phyloP scores from a whole-genome alignment of 2,113 vertebrate species.

The Ellobius talpinus region DNA sequence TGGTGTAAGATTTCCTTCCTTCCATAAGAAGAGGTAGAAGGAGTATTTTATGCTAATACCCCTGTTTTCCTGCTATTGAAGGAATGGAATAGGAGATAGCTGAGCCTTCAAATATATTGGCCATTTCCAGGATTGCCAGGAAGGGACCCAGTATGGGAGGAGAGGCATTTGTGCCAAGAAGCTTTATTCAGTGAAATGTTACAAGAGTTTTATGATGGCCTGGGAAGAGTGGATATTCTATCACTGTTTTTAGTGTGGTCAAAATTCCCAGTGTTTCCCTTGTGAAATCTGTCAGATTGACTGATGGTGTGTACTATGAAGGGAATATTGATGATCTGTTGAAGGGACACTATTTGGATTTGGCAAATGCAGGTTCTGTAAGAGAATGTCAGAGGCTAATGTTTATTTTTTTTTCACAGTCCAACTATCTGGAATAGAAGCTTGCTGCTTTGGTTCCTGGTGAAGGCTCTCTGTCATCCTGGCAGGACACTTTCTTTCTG shows the following conservation, averaged over 20 bases:
- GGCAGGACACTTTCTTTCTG: not conserved
- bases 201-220: conserved; percentile 3
- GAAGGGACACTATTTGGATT: not conserved
- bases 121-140: not conserved
- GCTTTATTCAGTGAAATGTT: conserved; percentile 4
- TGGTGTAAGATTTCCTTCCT: not conserved
- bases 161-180: not conserved
- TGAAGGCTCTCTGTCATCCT: not conserved
- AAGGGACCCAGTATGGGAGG: not conserved
- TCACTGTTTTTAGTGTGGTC: not conserved
- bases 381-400: not conserved
- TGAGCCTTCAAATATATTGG: not conserved
- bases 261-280: not conserved
- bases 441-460: not conserved
- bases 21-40: not conserved
- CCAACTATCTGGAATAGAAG: not conserved
- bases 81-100: not conserved
- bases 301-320: not conserved
- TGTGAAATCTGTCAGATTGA: conserved; percentile 5
- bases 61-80: not conserved
- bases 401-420: not conserved
- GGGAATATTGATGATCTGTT: not conserved
- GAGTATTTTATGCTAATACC: not conserved
- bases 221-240: not conserved
- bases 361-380: not conserved